A percentile compares a stretch with the other conserved stretches of the same genome.
phyloP scores from a whole-genome alignment of 1,140 invertebrate species.

The Atta colombica region DNA sequence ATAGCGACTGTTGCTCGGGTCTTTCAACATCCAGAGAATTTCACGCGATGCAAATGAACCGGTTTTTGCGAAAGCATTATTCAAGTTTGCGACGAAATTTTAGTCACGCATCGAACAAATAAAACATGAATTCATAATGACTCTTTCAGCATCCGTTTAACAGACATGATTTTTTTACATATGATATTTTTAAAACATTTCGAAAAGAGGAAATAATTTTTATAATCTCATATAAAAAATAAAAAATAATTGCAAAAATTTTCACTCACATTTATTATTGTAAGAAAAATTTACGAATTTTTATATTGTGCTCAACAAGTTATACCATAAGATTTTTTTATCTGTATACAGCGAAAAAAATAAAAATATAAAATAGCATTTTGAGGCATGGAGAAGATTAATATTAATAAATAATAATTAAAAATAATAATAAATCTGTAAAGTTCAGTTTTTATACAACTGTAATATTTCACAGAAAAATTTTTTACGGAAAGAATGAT shows the following conservation, averaged over 20 bases:
- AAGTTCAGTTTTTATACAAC: background rate
- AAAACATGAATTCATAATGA: background rate
- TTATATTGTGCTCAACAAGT: background rate
- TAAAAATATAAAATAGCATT: background rate
- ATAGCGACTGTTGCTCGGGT: background rate
- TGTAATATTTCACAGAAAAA: no score
- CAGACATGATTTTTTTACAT: background rate
- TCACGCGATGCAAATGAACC: constrained; percentile 26
- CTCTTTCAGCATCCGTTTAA: background rate
- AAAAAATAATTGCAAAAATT: background rate
- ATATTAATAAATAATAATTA: background rate
- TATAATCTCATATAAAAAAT: background rate
- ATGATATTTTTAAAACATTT: background rate
- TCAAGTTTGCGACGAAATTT: background rate
- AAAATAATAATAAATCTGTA: background rate
- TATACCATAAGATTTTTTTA: background rate
- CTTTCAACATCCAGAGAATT: constrained; percentile 23
- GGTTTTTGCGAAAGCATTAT: background rate
- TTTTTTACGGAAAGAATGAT: no score
- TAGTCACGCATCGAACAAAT: background rate
- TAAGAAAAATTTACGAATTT: background rate
- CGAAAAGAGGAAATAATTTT: background rate
- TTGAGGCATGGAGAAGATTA: background rate
- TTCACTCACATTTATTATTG: no score
- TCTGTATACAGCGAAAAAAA: background rate